Evolutionary conservation across 2,113 vertebrate species (phyloP).

Genomic region (Sarotherodon lohbergeri): DNA sequence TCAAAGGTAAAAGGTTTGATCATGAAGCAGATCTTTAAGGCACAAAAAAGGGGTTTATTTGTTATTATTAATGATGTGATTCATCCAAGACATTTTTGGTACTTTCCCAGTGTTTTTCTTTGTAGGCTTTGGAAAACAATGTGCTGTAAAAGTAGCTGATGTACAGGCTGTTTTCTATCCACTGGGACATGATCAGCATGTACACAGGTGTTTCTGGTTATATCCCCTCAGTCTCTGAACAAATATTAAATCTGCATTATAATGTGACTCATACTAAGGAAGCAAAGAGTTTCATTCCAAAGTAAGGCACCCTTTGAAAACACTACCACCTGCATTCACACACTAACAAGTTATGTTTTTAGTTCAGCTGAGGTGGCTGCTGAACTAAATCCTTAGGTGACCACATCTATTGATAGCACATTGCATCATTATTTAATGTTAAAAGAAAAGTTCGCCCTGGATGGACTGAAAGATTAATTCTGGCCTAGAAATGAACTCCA

Average conservation of each 20-base stretch:
- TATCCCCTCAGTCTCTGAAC: neutral
- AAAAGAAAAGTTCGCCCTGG: neutral
- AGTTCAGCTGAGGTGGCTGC: neutral
- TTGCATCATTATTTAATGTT: neutral
- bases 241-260: conserved; percentile 19
- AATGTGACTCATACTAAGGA: neutral
- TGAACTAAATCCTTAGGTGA: neutral
- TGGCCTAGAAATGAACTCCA: neutral
- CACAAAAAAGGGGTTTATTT: neutral
- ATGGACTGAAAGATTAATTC: neutral
- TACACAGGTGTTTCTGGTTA: conserved; percentile 38
- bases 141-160: neutral
- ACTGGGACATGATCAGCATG: neutral
- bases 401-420: neutral
- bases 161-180: neutral
- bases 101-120: neutral
- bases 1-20: neutral
- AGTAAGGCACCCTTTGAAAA: neutral
- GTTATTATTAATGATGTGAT: neutral
- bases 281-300: neutral
- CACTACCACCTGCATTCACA: neutral
- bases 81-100: neutral
- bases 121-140: neutral
- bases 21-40: neutral
- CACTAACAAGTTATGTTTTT: neutral